These are phyloP conservation scores for Theonella swinhoei DNA, from an alignment of 37 sponge, comb jelly and placozoan genomes.

Conservation along the genomic window DNA sequence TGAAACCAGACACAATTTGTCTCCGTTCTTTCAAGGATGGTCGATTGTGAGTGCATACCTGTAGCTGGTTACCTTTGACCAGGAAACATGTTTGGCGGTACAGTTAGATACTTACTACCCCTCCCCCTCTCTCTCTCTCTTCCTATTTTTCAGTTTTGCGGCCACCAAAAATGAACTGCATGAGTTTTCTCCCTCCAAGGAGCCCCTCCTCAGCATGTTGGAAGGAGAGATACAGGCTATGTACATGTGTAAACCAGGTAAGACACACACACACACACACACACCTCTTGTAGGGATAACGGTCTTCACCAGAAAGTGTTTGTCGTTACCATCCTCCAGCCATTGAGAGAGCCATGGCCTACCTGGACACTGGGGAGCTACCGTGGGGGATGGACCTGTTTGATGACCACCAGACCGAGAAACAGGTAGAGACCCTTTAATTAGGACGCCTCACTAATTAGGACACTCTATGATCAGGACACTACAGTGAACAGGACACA, in stretches of 20 bases:
- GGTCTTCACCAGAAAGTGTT: too few relatives aligned
- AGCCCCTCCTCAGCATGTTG: conserved; percentile 71
- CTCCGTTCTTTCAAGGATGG: conserved; percentile 92
- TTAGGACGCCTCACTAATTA: too few relatives aligned
- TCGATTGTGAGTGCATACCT: conserved; percentile 79
- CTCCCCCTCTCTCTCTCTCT: background rate
- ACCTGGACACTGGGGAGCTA: conserved; percentile 78
- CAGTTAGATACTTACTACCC: background rate
- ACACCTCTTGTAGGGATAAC: too few relatives aligned
- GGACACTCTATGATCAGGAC: background rate
- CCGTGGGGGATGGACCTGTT: conserved; percentile 91
- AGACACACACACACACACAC: too few relatives aligned
- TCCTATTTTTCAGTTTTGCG: conserved; percentile 46
- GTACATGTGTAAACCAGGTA: conserved; percentile 71
- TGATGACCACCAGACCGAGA: background rate
- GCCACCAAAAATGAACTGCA: conserved; percentile 62
- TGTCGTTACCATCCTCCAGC: too few relatives aligned
- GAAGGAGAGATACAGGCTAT: conserved; percentile 73
- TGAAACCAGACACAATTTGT: conserved; percentile 55
- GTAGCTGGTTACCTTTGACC: background rate
- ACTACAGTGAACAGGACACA: background rate
- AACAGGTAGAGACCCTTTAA: too few relatives aligned
- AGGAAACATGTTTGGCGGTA: background rate
- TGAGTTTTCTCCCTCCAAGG: conserved; percentile 66
- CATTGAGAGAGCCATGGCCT: conserved; percentile 85